Conservation (phyloP, 2,797 vertebrate genomes). For the Enteromius afrohamiltoni region DNA sequence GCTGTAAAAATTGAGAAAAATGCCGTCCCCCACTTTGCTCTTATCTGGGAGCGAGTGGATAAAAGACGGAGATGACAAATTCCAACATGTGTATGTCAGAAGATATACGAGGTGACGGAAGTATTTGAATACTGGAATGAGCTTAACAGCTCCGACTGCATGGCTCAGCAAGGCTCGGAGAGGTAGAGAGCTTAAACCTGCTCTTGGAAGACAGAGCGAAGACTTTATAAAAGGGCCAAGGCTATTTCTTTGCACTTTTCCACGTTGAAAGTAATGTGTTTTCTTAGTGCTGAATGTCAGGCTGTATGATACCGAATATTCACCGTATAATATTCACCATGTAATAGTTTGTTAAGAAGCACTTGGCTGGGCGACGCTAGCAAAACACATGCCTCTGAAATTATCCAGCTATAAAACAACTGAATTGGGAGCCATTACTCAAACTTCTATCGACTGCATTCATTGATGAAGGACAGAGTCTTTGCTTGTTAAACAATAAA, state of each 20-base stretch:
- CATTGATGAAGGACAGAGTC: constrained; percentile 59
- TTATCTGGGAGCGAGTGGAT: constrained; percentile 55
- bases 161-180: constrained; percentile 29
- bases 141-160: constrained; percentile 47
- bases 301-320: constrained; percentile 48
- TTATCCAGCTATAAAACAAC: constrained; percentile 47
- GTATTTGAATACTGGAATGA: constrained; percentile 57
- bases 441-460: constrained; percentile 59
- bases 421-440: constrained; percentile 51
- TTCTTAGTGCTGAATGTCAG: constrained; percentile 38
- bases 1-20: constrained; percentile 67
- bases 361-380: constrained; percentile 13
- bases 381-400: constrained; percentile 34
- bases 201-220: constrained; percentile 12
- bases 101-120: constrained; percentile 60
- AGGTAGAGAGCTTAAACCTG: constrained; percentile 42
- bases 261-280: constrained; percentile 36
- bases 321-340: constrained; percentile 20
- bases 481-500: constrained; percentile 59
- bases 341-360: constrained; percentile 55
- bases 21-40: constrained; percentile 51
- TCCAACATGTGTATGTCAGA: constrained; percentile 61
- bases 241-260: constrained; percentile 33
- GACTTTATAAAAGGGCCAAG: constrained; percentile 41
- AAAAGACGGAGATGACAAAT: constrained; percentile 58